Conservation (phyloP, 2,113 vertebrate genomes). For the Petrocephalus microphthalmus region DNA sequence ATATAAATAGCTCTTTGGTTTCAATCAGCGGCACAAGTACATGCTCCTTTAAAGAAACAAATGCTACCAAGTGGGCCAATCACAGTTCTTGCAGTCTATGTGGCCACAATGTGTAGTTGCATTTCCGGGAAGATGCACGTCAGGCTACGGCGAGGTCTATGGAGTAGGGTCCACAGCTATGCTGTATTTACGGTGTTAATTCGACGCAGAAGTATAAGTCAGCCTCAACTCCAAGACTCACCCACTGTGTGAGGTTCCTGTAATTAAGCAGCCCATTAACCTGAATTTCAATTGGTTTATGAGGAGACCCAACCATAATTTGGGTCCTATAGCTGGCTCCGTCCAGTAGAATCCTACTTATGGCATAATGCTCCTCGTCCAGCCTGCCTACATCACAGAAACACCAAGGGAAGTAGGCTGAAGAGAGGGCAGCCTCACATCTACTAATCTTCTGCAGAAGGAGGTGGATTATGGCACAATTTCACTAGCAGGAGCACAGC, state of each 20-base stretch:
- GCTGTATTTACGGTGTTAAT: background rate
- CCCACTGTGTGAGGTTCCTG: background rate
- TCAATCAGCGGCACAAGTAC: background rate
- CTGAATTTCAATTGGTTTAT: background rate
- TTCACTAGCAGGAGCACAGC: background rate
- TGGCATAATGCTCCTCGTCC: background rate
- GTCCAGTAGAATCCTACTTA: background rate
- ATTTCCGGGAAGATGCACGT: background rate
- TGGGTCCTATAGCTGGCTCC: background rate
- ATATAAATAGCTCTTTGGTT: background rate
- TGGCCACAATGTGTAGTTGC: background rate
- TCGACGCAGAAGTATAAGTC: background rate
- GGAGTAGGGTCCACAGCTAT: background rate
- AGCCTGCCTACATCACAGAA: background rate
- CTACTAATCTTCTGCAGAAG: background rate
- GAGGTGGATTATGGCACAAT: background rate
- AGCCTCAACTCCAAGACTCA: background rate
- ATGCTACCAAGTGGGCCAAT: background rate
- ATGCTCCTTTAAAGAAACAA: background rate
- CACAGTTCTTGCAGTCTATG: background rate
- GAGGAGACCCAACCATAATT: background rate
- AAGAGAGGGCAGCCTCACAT: background rate
- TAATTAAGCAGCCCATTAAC: background rate
- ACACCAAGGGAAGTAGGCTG: background rate
- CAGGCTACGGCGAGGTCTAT: background rate